Base-by-base conservation (phyloP, 2,113 vertebrate genomes). In the Alligator sinensis region DNA sequence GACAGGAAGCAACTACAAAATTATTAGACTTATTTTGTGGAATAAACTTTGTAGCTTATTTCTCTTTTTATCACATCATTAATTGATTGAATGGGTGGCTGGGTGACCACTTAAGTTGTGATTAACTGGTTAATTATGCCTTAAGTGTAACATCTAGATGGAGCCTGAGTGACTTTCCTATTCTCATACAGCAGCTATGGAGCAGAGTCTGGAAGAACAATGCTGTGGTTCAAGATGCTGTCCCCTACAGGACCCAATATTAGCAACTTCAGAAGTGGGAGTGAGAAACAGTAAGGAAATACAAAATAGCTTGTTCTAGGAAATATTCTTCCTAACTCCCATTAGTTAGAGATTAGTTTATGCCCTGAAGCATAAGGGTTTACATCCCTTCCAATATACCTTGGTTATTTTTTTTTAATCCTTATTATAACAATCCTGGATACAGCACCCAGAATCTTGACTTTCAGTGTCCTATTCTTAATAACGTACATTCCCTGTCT, bases 181-280 rank as follows among this genome's bases (percentile, higher is more conserved):
- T 86, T 86, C 63, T 90, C 75, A 76, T 12, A 81, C 8, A 89
- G 61, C 34, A 59, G 92, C 47, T 75, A 68, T 95, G 85, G 19
- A 87, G 86, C 78, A 89, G 64, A 92, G 62, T 82, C 38, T 38
- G 9, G 59, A n/a, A 15, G 63, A 89, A 91, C 66, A 38, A 15
- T 1, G 1, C 64, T 85, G 80, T 22, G 27, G 19, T 27, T 1
- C 34, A 17, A 6, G 28, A 24, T 47, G 9, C 58, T 84, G 9
- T 58, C 61, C n/a, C 25, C 19, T 12, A 66, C 19, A 28, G 55
- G 77, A 70, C 5, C 75, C 55, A 17, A 72, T 27, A 58, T 30
- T 68, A 90, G 6, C 57, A 94, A 77, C 58, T 90, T 93, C 79
- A 55, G 25, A 84, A 77, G 68, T 94, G 80, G 19, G 3, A 80